Conservation (phyloP, 1,140 invertebrate species). For the Drosophila lacteicornis region DNA sequence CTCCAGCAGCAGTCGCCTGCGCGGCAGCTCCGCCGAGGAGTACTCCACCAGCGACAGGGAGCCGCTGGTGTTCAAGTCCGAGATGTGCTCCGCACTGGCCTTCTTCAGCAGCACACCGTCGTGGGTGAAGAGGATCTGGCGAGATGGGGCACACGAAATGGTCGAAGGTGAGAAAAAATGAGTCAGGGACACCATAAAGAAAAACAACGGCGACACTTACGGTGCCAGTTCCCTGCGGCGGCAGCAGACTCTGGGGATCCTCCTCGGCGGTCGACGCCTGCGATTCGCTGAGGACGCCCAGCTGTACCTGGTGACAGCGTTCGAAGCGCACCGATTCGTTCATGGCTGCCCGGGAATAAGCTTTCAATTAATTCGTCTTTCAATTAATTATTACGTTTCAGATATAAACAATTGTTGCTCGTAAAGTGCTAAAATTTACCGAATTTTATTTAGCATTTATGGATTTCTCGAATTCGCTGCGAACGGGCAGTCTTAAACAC, state of each 20-base stretch:
- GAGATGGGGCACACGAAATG: constrained; percentile 2
- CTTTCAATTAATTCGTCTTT: constrained; percentile 24
- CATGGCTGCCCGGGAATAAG: constrained; percentile 48
- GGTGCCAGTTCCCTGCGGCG: constrained; percentile 60
- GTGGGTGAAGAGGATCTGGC: constrained; percentile 87
- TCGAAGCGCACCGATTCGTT: constrained; percentile 78
- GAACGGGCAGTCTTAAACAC: neutral
- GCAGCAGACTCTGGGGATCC: constrained; percentile 20
- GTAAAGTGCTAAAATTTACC: constrained; percentile 1
- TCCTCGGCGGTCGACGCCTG: constrained; percentile 35
- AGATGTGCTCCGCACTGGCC: constrained; percentile 86
- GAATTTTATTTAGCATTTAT: neutral
- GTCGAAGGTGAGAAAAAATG: constrained; percentile 17
- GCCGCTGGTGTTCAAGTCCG: constrained; percentile 87
- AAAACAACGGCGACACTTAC: constrained; percentile 61
- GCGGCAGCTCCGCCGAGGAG: constrained; percentile 48
- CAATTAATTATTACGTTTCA: constrained; percentile 64
- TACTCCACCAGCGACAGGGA: constrained; percentile 87
- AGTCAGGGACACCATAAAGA: constrained; percentile 56
- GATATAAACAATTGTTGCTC: constrained; percentile 52
- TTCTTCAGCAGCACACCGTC: constrained; percentile 88
- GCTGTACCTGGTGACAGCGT: constrained; percentile 70
- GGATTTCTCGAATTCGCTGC: neutral
- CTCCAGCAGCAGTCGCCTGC: constrained; percentile 88
- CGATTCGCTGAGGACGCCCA: constrained; percentile 61